Percentiles rank a stretch among this genome's conserved stretches.
Evolutionary conservation across 2,113 vertebrate genomes (phyloP).

Genomic region (Argyrosomus japonicus): DNA sequence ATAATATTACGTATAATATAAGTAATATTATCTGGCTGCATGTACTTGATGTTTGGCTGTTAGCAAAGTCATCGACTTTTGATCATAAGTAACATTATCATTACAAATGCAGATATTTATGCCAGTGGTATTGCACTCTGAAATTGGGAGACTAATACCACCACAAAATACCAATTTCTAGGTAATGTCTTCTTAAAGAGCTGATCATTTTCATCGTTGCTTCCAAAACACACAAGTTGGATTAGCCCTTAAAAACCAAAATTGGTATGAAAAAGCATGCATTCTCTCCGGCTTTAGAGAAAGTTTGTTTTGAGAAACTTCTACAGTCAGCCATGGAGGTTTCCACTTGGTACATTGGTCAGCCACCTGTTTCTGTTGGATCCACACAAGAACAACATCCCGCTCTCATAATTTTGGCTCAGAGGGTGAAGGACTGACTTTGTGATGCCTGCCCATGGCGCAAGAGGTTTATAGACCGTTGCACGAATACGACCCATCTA

Average conservation of each 20-base stretch:
- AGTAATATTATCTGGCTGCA: too few relatives aligned
- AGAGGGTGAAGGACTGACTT: slow-evolving; percentile 3
- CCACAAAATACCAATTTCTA: too few relatives aligned
- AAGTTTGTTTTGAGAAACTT: slow-evolving; percentile 2
- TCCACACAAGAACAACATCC: background rate
- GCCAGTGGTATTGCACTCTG: too few relatives aligned
- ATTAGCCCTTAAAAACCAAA: background rate
- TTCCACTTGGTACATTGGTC: background rate
- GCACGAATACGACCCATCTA: slow-evolving; percentile 34
- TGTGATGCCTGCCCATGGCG: slow-evolving; percentile 8
- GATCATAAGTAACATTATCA: too few relatives aligned
- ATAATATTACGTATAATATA: too few relatives aligned
- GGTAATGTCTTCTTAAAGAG: slow-evolving; percentile 34
- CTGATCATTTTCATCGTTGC: background rate
- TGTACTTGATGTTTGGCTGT: too few relatives aligned
- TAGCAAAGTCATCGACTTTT: too few relatives aligned
- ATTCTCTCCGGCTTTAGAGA: background rate
- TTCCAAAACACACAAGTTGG: slow-evolving; percentile 7
- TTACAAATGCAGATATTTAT: too few relatives aligned
- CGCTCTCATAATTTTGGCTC: slow-evolving; percentile 7
- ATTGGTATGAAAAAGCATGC: background rate
- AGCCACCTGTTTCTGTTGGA: slow-evolving; percentile 19
- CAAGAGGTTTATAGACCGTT: slow-evolving; percentile 39
- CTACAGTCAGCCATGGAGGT: background rate
- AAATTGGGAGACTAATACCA: too few relatives aligned